phyloP scores from a whole-genome alignment of 1,140 invertebrate species.

The Heliconius congener region DNA sequence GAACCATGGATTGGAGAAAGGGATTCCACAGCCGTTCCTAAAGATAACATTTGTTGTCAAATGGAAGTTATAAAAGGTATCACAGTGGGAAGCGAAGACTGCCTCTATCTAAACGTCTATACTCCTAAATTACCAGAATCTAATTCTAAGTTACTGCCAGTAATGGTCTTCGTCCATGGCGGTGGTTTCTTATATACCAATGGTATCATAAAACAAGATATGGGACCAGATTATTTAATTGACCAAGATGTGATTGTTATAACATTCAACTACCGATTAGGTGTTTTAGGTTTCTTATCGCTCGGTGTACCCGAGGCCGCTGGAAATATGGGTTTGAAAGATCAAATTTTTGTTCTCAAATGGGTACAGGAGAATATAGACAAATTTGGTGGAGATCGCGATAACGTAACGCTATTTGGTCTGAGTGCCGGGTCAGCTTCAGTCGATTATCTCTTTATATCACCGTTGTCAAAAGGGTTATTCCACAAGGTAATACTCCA shows the following conservation, averaged over 20 bases:
- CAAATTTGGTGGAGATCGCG: conserved; percentile 65
- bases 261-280: conserved; percentile 83
- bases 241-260: conserved; percentile 82
- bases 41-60: conserved; percentile 39
- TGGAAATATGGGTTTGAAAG: conserved; percentile 82
- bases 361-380: conserved; percentile 67
- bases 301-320: conserved; percentile 60
- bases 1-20: conserved; percentile 51
- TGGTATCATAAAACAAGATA: conserved; percentile 56
- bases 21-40: conserved; percentile 44
- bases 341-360: conserved; percentile 68
- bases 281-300: conserved; percentile 78
- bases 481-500: conserved; percentile 60
- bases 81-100: conserved; percentile 54
- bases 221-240: conserved; percentile 76
- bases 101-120: conserved; percentile 59
- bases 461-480: conserved; percentile 52
- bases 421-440: conserved; percentile 76
- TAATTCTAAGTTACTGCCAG: conserved; percentile 73
- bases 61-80: conserved; percentile 23
- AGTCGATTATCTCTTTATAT: conserved; percentile 64
- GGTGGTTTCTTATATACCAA: conserved; percentile 84
- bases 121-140: conserved; percentile 43
- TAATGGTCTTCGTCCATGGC: conserved; percentile 88
- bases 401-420: conserved; percentile 76